Evolutionary conservation across 35 echinoderm and acorn worm genomes (phyloP).

Genomic region (Heliocidaris erythrogramma): DNA sequence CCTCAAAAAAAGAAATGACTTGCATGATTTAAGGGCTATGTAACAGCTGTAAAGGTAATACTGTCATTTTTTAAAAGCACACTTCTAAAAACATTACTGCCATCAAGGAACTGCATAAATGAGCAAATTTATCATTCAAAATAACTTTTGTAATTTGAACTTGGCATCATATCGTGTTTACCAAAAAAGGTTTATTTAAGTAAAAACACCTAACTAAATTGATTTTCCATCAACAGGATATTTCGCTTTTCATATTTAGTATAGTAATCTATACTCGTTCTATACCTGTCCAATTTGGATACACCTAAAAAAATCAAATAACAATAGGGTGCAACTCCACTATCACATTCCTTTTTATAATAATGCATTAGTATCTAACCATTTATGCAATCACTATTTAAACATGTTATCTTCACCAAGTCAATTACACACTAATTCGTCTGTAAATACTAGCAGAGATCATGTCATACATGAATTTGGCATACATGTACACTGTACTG

Average conservation of each 20-base stretch:
- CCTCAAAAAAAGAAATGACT: too few relatives aligned
- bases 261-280: neutral
- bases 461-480: too few relatives aligned
- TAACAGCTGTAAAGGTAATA: neutral
- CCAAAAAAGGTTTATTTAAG: neutral
- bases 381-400: neutral
- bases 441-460: too few relatives aligned
- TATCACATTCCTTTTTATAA: neutral
- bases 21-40: neutral
- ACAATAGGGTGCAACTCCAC: neutral
- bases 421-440: too few relatives aligned
- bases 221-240: neutral
- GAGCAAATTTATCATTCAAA: neutral
- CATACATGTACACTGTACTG: too few relatives aligned
- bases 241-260: neutral
- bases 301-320: neutral
- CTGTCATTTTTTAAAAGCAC: neutral
- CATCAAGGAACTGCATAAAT: neutral
- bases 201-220: neutral
- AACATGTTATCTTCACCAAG: neutral
- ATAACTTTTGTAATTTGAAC: neutral
- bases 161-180: neutral
- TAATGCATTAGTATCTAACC: neutral
- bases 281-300: neutral
- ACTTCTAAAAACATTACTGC: neutral